Base-by-base conservation (phyloP, 1,140 invertebrate genomes). In the Trichonephila inaurata region DNA sequence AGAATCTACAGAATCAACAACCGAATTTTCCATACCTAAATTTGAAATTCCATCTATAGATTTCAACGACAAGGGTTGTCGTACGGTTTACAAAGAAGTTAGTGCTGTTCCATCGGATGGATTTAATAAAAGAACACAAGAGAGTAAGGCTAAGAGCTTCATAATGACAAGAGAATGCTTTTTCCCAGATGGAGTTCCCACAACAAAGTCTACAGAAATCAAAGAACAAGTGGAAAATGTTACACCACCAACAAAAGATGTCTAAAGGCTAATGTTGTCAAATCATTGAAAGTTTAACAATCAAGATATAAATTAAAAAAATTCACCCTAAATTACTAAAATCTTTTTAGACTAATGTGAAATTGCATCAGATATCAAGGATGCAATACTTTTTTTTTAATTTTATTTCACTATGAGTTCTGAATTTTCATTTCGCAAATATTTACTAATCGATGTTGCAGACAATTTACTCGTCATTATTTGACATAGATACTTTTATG, bases 21-120 rank as follows among this genome's bases (percentile, higher is more conserved):
- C 89, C 1, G 33, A 66, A 40, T 94, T 83, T 58, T 83, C 93
- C 2, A 44, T 94, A 10, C 93, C 93, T 0, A 94, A 94, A 72
- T 94, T 94, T 58, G 93, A 94, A 85, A 72, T 94, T 51, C 93
- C 93, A 6, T 66, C 87, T n/a, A 90, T 94, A 58, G 93, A 94
- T 85, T 94, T 89, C 40, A 94, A 90, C 21, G 77, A 94, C 21
- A 90, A 90, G 69, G 93, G 93, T 12, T 94, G 93, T 18, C 58
- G 66, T 10, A 94, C 93, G 1, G 88, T 85, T 7, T 89, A 89
- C 33, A 94, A 94, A 85, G 93, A 94, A 90, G 81, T 94, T 8
- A 90, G 40, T 14, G 40, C 60, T 24, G 40, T 89, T 5, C 93
- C 93, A 33, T 16, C 12, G 1, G 28, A 62, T 16, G 83, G 40